Conservation (phyloP, 2,113 vertebrate species). For the Phyllostomus discolor region DNA sequence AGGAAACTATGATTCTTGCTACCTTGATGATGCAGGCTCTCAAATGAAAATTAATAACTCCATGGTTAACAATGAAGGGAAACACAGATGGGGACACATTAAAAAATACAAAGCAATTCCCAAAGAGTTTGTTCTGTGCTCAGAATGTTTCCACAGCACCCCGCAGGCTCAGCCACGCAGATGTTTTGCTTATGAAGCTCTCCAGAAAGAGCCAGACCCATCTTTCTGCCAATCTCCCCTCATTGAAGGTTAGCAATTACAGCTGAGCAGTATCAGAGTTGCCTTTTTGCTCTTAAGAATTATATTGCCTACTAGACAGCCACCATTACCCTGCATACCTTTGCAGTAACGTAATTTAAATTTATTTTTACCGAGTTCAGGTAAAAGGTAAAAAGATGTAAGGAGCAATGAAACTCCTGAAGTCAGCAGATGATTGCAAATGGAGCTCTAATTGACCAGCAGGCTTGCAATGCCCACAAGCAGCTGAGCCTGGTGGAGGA, state of each 20-base stretch:
- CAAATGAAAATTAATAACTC: slow-evolving; percentile 41
- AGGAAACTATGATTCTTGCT: slow-evolving; percentile 16
- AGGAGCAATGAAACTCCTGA: background rate
- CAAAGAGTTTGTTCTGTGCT: slow-evolving; percentile 24
- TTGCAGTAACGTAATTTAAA: slow-evolving; percentile 2
- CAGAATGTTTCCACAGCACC: slow-evolving; percentile 46
- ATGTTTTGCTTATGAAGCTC: slow-evolving; percentile 60
- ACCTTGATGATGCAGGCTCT: background rate
- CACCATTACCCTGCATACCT: background rate
- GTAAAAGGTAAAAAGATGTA: background rate
- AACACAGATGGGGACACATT: background rate
- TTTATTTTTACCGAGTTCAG: background rate
- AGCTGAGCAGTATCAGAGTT: slow-evolving; percentile 30
- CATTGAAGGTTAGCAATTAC: slow-evolving; percentile 64
- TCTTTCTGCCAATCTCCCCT: slow-evolving; percentile 54
- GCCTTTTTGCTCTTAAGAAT: slow-evolving; percentile 61
- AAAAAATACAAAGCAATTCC: slow-evolving; percentile 35
- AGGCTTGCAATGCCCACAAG: background rate
- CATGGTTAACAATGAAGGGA: background rate
- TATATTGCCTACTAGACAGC: slow-evolving; percentile 34
- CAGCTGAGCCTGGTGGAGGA: background rate
- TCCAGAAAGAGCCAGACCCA: slow-evolving; percentile 52
- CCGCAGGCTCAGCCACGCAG: slow-evolving; percentile 18
- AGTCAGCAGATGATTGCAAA: background rate
- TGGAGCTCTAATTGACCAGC: background rate